Conservation (phyloP, 2,797 vertebrate species). For the Fistularia tabacaria region DNA sequence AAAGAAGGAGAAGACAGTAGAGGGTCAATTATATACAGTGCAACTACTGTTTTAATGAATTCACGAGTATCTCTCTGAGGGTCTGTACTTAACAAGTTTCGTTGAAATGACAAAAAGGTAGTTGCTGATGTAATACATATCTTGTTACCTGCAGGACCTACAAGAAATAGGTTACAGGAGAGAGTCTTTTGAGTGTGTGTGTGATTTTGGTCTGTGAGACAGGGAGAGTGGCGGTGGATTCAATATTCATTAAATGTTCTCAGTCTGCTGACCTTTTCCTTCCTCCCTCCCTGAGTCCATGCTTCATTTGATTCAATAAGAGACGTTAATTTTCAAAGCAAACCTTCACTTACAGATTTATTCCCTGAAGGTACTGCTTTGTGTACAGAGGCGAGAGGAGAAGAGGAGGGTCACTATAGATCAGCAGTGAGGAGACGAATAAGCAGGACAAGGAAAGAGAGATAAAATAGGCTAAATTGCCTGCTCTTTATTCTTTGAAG, state of each 20-base stretch:
- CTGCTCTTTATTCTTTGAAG: neutral
- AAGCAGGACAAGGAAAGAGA: too few relatives aligned
- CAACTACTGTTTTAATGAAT: too few relatives aligned
- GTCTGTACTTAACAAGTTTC: too few relatives aligned
- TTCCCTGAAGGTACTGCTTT: constrained; percentile 42
- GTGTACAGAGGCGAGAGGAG: constrained; percentile 23
- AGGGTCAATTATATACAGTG: too few relatives aligned
- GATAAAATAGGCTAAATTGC: neutral
- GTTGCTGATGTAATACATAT: neutral
- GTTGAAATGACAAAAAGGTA: neutral
- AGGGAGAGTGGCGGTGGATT: constrained; percentile 28
- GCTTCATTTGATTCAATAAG: constrained; percentile 72
- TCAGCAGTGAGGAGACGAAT: constrained; percentile 18
- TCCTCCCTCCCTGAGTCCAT: constrained; percentile 40
- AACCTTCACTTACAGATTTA: constrained; percentile 51
- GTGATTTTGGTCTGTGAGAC: constrained; percentile 2
- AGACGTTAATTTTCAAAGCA: constrained; percentile 62
- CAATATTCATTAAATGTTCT: constrained; percentile 65
- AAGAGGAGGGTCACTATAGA: constrained; percentile 22
- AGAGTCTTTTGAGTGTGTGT: constrained; percentile 4
- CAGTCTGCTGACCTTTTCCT: constrained; percentile 66
- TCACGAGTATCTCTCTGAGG: too few relatives aligned
- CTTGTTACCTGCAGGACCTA: neutral
- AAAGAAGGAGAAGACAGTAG: too few relatives aligned
- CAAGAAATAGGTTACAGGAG: too few relatives aligned